phyloP scores from a whole-genome alignment of 2,888 invertebrate genomes.

The Napeogenes inachia region DNA sequence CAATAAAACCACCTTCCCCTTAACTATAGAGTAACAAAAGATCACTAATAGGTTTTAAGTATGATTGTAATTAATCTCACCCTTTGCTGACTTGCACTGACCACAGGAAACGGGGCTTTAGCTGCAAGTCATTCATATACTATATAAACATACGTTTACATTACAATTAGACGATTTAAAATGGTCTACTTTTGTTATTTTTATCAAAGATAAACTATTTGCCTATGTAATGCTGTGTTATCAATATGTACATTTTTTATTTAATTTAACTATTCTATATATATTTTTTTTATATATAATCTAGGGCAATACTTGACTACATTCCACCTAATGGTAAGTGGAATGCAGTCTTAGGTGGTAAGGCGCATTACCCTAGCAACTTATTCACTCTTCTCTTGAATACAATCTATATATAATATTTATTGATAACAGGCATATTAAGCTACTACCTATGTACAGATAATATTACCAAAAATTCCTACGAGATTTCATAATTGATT shows the following conservation, averaged over 20 bases:
- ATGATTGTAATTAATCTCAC: constrained; percentile 41
- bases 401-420: no score
- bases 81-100: constrained; percentile 49
- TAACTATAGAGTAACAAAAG: constrained; percentile 40
- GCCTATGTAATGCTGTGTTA: no score
- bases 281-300: no score
- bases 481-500: constrained; percentile 19
- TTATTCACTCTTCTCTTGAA: no score
- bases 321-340: no score
- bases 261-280: no score
- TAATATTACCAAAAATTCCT: neutral
- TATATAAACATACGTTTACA: constrained; percentile 19
- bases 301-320: no score
- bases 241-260: no score
- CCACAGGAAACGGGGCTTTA: constrained; percentile 48
- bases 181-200: neutral
- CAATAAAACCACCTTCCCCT: constrained; percentile 21
- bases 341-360: no score
- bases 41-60: constrained; percentile 46
- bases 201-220: neutral
- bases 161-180: constrained; percentile 18
- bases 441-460: no score
- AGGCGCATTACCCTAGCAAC: no score
- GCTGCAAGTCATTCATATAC: constrained; percentile 42
- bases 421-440: no score